Evolutionary conservation across 92 coral and sea anemone genomes (phyloP).

Genomic region (Zoanthus gigantus): DNA sequence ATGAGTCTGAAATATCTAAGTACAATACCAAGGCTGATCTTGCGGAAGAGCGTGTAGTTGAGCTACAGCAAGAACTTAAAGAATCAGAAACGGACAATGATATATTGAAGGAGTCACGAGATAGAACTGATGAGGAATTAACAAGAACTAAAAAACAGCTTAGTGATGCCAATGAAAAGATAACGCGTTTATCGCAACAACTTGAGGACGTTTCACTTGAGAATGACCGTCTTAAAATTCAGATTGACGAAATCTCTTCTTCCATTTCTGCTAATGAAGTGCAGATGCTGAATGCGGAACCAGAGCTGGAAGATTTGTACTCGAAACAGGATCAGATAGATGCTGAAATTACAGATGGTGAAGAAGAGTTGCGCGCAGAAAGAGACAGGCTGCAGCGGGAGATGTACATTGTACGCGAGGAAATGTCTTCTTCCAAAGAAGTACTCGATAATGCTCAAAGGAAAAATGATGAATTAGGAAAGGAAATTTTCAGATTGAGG

Average conservation of each 20-base stretch:
- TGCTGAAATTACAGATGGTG: slow-evolving; percentile 69
- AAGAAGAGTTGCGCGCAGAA: slow-evolving; percentile 74
- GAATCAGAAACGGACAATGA: slow-evolving; percentile 73
- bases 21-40: slow-evolving; percentile 82
- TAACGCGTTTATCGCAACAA: slow-evolving; percentile 67
- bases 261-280: slow-evolving; percentile 70
- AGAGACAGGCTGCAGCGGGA: slow-evolving; percentile 84
- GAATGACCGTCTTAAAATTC: slow-evolving; percentile 80
- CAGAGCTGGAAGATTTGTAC: slow-evolving; percentile 83
- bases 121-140: slow-evolving; percentile 75
- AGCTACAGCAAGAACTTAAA: slow-evolving; percentile 77
- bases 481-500: slow-evolving; percentile 74
- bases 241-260: slow-evolving; percentile 74
- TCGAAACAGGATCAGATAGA: slow-evolving; percentile 81
- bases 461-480: slow-evolving; percentile 87
- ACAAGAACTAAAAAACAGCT: slow-evolving; percentile 54
- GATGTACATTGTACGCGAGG: slow-evolving; percentile 84
- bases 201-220: slow-evolving; percentile 75
- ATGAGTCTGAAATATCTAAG: slow-evolving; percentile 74
- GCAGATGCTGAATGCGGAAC: slow-evolving; percentile 82
- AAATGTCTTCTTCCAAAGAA: slow-evolving; percentile 71
- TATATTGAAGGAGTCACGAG: slow-evolving; percentile 71
- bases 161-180: slow-evolving; percentile 63
- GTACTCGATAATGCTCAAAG: slow-evolving; percentile 76
- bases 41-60: slow-evolving; percentile 79